Evolutionary conservation across 2,888 invertebrate genomes (phyloP), one percentile per base, ranked within the genome.

Genomic region (Empis livida): DNA sequence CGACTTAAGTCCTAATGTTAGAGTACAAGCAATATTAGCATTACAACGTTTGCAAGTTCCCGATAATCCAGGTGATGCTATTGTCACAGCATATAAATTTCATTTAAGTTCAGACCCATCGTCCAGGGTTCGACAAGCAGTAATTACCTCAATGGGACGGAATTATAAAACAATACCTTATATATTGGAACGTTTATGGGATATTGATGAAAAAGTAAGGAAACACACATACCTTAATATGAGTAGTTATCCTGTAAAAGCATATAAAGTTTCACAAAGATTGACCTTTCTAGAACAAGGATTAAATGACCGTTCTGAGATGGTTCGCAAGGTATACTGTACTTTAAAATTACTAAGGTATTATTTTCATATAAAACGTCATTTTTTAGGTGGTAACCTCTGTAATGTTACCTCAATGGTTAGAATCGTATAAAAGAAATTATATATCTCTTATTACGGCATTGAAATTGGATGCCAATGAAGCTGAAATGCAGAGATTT

Each of bases 11-110:
- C 76, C 84, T 1, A 77, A 79, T 44, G 84, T 93, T 4, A 75
- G 92, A 16, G 79, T 82, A 32, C 82, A 90, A 56, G 91, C 91
- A 1, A 82, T 89, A 0, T 65, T 79, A 27, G 86, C 89, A 1
- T 69, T 93, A 38, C 79, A 83, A 47, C 74, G 91, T 5, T 71
- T 93, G 1, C 93, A 93, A 65, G 82, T 87, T 57, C 88, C 90
- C 0, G 71, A 71, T 43, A 80, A 87, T 59, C 75, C 76, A 0
- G 75, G 82, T 31, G 91, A 92, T 63, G 79, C 77, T 2, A 81
- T 92, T 1, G 80, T 88, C 1, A 75, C 79, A 55, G 75, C 80
- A 0, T 85, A 84, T 56, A 71, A 79, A 20, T 80, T 77, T 58
- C 83, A 87, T 53, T 73, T 87, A 65, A 72, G 76, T 52, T 76